Evolutionary conservation across 2,797 vertebrate genomes (phyloP), one percentile per base, ranked within the genome.

Genomic region (Muscicapa comitata): DNA sequence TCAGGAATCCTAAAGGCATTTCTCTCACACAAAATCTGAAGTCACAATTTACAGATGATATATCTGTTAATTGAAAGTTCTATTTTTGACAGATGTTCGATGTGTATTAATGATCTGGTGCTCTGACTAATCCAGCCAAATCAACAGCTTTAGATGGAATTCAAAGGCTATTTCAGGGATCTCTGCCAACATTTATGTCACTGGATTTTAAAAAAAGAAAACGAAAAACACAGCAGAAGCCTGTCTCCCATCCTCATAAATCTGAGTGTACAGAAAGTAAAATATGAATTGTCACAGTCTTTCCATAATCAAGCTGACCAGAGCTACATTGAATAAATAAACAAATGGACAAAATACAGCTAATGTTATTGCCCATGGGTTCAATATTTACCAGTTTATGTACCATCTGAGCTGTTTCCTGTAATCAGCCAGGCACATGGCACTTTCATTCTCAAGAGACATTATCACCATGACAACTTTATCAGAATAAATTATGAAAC

Each of bases 401-500:
- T 94, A 96, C 97, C 97, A 97, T 98, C 97, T 96, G 96, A 98
- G 97, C 96, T 94, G 96, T 97, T 98, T 97, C 96, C 96, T 97
- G 94, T 96, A 97, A 98, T 98, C 97, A 98, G 78, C 93, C 95
- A 94, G 86, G 96, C 97, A 97, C 98, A 97, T 95, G 97, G 95
- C 97, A 93, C 91, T 96, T 97, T 83, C 88, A 91, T 93, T 97
- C 98, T 97, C 97, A 76, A 78, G 96, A 97, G 98, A 97, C 93
- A 94, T 96, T 90, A 98, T 98, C 84, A 86, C 98, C 98, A 98
- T 98, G 98, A 98, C 98, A 98, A 98, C 98, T 98, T 98, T 97
- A 98, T 98, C 98, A 97, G 97, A 94, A 97, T 97, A 97, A 98
- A 97, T 95, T 97, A 96, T 96, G 97, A 97, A 97, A 96, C 82